phyloP scores from a whole-genome alignment of 2,888 invertebrate species.

The Mechanitis messenoides region DNA sequence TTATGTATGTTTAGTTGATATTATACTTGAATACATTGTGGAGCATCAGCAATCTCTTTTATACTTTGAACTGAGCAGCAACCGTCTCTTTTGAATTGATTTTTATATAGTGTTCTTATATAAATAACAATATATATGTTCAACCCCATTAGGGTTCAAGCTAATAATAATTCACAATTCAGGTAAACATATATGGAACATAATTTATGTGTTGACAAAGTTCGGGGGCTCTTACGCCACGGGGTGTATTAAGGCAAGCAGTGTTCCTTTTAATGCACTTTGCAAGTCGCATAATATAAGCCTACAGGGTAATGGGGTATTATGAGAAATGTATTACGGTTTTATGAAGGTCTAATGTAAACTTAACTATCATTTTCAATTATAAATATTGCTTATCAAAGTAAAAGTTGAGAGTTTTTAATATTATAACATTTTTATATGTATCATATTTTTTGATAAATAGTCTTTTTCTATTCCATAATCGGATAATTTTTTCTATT shows the following conservation, averaged over 20 bases:
- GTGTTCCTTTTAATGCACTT: conserved; percentile 58
- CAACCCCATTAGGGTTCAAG: conserved; percentile 12
- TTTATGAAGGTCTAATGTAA: conserved; percentile 13
- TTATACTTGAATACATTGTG: not conserved
- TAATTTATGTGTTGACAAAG: conserved; percentile 34
- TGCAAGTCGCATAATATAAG: conserved; percentile 34
- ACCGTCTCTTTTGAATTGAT: not conserved
- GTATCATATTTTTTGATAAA: no score
- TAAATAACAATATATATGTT: not conserved
- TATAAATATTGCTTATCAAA: no score
- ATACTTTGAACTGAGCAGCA: not conserved
- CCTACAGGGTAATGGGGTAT: conserved; percentile 28
- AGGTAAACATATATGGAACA: conserved; percentile 33
- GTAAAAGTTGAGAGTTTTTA: no score
- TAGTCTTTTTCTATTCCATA: no score
- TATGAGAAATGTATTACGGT: conserved; percentile 18
- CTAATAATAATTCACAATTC: conserved; percentile 21
- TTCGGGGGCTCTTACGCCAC: conserved; percentile 29
- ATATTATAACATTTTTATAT: no score
- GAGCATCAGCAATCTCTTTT: not conserved
- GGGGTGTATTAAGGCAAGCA: conserved; percentile 42
- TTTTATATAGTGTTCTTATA: not conserved
- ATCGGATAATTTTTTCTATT: no score
- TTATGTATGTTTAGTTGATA: not conserved
- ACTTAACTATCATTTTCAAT: no score